Base-by-base conservation (phyloP, 2,113 vertebrate genomes). In the Bubalus kerabau region DNA sequence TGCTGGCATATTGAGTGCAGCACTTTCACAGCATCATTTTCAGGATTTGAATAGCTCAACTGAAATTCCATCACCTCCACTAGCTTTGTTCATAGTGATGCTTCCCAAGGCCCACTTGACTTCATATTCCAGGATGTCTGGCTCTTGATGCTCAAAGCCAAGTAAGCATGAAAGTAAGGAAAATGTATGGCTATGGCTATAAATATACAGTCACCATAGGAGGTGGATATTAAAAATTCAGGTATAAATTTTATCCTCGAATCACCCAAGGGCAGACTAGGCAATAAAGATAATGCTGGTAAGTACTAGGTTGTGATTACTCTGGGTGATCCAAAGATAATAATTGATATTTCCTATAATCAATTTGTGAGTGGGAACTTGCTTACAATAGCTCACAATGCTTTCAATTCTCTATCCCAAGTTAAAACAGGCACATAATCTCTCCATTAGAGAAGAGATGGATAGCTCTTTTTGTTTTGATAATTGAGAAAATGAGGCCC, bases 91-190 rank as follows among this genome's bases (percentile, higher is more conserved):
- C 8, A 3, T 64, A 64, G 62, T 64, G 62, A 64, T 64, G 62
- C 62, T 64, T 64, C 7, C 32, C n/a, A n/a, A 64, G 62, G 32
- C 32, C 7, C 62, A 64, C 16, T 64, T 64, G 62, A 64, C 32
- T 64, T 64, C 62, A 64, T 16, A 64, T 64, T n/a, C 16, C 62
- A 64, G 62, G 62, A 64, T n/a, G 32, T 17, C 62, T 64, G 32
- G 32, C 62, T 67, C 62, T 82, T 94, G 76, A 97, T 95, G 36
- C 11, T 91, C 87, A 95, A 93, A 91, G 90, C 21, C 67, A 95
- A 93, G 52, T 62, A 81, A 94, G 19, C 93, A 95, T 87, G 86
- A 97, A 96, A 62, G 46, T 90, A 97, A 96, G 32, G 57, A 54
- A 92, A 97, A 81, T 21, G 11, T 81, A 87, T 52, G 80, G 48